These are phyloP conservation scores for Axea sp. DNA, from an alignment of 2,888 invertebrate genomes.

Conservation along the genomic window DNA sequence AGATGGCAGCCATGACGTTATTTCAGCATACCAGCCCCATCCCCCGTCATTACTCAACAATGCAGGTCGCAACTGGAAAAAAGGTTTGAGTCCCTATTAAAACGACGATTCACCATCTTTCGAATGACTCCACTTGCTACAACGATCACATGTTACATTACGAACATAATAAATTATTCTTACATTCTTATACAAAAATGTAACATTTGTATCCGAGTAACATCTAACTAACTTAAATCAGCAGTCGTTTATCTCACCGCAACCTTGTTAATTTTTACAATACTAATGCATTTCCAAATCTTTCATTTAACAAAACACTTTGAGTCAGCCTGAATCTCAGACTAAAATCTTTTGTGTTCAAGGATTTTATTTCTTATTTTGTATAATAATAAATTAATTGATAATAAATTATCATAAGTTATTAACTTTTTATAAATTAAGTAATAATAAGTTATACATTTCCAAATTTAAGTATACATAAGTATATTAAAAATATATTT, in stretches of 20 bases:
- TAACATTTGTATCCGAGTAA: slow-evolving; percentile 35
- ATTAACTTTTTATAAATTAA: too few relatives aligned
- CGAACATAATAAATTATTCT: background rate
- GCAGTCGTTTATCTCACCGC: background rate
- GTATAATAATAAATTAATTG: too few relatives aligned
- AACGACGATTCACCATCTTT: slow-evolving; percentile 38
- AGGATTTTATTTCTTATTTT: too few relatives aligned
- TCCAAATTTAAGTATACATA: too few relatives aligned
- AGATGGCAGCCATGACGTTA: slow-evolving; percentile 78
- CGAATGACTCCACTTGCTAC: slow-evolving; percentile 13
- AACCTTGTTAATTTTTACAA: too few relatives aligned
- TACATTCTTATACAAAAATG: slow-evolving; percentile 1
- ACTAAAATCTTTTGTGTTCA: background rate
- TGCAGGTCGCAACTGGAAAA: slow-evolving; percentile 77
- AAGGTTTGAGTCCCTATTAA: slow-evolving; percentile 75
- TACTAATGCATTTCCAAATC: slow-evolving; percentile 12
- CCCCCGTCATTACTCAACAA: slow-evolving; percentile 77
- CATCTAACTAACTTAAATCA: slow-evolving; percentile 12
- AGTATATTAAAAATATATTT: too few relatives aligned
- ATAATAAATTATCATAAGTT: too few relatives aligned
- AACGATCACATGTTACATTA: slow-evolving; percentile 25
- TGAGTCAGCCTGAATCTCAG: slow-evolving; percentile 2
- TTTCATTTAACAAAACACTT: slow-evolving; percentile 1
- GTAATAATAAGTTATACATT: too few relatives aligned
- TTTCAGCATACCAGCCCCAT: slow-evolving; percentile 77